Percentiles rank a stretch among this genome's conserved stretches.
Evolutionary conservation across 2,888 invertebrate genomes (phyloP).

Genomic region (Autographa pulchrina): DNA sequence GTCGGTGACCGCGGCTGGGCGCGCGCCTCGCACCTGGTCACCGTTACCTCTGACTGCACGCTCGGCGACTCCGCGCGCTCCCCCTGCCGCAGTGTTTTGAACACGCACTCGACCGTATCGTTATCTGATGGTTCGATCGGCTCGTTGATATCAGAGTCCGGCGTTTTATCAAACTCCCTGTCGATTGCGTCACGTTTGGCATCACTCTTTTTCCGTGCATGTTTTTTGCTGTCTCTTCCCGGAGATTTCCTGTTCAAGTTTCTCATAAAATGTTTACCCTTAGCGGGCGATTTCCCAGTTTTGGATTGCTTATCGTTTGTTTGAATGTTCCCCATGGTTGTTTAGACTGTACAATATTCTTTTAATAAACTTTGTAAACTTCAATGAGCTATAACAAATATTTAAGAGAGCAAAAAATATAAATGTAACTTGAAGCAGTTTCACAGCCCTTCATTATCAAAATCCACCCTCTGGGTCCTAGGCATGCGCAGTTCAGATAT

Average conservation of each 20-base stretch:
- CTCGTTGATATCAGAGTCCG: conserved; percentile 86
- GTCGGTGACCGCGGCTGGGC: conserved; percentile 83
- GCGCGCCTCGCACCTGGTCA: conserved; percentile 80
- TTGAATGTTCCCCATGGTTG: conserved; percentile 89
- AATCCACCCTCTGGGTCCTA: conserved; percentile 51
- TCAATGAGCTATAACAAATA: conserved; percentile 14
- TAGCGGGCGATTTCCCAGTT: conserved; percentile 88
- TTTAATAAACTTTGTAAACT: conserved; percentile 39
- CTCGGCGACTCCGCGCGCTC: conserved; percentile 74
- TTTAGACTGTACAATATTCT: conserved; percentile 25
- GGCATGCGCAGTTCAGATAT: conserved; percentile 64
- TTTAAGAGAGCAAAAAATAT: conserved; percentile 38
- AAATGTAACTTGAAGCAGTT: conserved; percentile 60
- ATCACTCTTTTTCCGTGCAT: conserved; percentile 81
- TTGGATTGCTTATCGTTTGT: conserved; percentile 86
- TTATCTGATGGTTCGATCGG: conserved; percentile 84
- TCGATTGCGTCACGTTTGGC: conserved; percentile 78
- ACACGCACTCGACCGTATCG: conserved; percentile 86
- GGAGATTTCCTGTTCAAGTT: conserved; percentile 84
- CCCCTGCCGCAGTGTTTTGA: conserved; percentile 76
- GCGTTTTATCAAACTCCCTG: conserved; percentile 84
- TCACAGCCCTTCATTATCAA: conserved; percentile 72
- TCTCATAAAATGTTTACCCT: conserved; percentile 89
- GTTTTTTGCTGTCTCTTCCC: conserved; percentile 82
- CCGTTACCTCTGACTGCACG: conserved; percentile 85